Percentiles rank a stretch among this genome's conserved stretches.
Evolutionary conservation across 2,888 invertebrate species (phyloP).

Genomic region (Rhingia rostrata): DNA sequence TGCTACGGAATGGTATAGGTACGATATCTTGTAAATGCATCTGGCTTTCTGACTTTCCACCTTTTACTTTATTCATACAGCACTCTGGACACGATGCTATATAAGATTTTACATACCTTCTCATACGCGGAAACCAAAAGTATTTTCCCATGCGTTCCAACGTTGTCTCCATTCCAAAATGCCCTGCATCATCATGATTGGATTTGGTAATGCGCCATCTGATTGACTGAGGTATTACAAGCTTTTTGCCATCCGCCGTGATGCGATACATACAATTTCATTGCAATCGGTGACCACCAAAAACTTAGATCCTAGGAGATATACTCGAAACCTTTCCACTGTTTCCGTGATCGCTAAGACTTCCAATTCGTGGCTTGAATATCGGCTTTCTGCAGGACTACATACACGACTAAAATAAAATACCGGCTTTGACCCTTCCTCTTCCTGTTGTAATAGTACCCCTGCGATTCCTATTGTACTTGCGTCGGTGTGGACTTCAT

Average conservation of each 20-base stretch:
- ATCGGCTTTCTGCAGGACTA: constrained; percentile 72
- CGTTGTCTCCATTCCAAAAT: constrained; percentile 27
- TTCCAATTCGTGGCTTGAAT: constrained; percentile 80
- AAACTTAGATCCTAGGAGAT: constrained; percentile 77
- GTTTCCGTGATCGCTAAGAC: constrained; percentile 79
- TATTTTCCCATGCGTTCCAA: constrained; percentile 26
- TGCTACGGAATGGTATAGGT: constrained; percentile 55
- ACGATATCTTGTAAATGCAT: neutral
- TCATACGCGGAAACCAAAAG: constrained; percentile 71
- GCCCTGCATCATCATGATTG: constrained; percentile 31
- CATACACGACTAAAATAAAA: constrained; percentile 27
- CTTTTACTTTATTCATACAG: too few relatives aligned
- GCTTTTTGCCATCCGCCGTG: neutral
- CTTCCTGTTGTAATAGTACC: neutral
- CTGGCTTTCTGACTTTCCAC: too few relatives aligned
- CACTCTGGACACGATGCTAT: too few relatives aligned
- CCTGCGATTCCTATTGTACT: constrained; percentile 10
- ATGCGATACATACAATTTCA: constrained; percentile 70
- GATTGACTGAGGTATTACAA: constrained; percentile 30
- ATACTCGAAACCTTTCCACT: constrained; percentile 78
- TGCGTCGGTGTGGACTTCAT: neutral
- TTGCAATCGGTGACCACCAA: constrained; percentile 79
- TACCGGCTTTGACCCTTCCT: constrained; percentile 74
- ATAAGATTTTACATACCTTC: constrained; percentile 13
- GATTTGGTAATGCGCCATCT: constrained; percentile 27